Conservation (phyloP, 2,797 vertebrate species). For the Phrynocephalus forsythii region DNA sequence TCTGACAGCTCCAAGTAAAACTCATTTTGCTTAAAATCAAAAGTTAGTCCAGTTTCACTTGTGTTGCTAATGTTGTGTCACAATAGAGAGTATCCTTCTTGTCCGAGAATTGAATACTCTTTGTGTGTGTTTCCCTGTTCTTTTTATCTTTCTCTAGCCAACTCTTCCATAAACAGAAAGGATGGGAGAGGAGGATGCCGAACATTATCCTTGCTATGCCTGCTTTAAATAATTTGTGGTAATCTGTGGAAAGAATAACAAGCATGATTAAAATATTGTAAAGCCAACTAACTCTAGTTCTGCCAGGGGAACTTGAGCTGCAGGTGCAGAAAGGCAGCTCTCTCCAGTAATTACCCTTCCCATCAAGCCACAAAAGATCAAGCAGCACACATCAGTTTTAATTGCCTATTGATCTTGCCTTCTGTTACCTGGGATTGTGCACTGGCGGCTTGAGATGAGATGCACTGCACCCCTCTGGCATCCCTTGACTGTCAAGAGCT, state of each 20-base stretch:
- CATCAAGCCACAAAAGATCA: conserved; percentile 70
- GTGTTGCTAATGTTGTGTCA: neutral
- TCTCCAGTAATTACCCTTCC: conserved; percentile 69
- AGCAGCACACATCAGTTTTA: conserved; percentile 69
- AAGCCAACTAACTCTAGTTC: conserved; percentile 58
- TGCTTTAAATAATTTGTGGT: neutral
- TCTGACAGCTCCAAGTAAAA: too few relatives aligned
- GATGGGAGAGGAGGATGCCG: neutral
- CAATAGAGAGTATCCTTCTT: neutral
- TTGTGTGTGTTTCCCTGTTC: neutral
- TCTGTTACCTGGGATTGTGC: conserved; percentile 68
- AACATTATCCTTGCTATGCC: neutral
- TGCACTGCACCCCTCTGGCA: conserved; percentile 65
- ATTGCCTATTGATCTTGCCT: conserved; percentile 75
- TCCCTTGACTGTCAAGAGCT: conserved; percentile 63
- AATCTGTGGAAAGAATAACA: neutral
- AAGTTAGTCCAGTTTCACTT: neutral
- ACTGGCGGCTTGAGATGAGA: conserved; percentile 48
- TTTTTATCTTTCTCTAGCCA: neutral
- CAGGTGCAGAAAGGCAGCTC: conserved; percentile 55
- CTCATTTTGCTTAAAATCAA: neutral
- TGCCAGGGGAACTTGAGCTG: conserved; percentile 55
- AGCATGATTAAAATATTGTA: conserved; percentile 45
- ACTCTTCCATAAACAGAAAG: neutral
- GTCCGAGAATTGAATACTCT: neutral